Evolutionary conservation across 2,888 invertebrate genomes (phyloP), one percentile per base, ranked within the genome.

Genomic region (Pammene aurita): DNA sequence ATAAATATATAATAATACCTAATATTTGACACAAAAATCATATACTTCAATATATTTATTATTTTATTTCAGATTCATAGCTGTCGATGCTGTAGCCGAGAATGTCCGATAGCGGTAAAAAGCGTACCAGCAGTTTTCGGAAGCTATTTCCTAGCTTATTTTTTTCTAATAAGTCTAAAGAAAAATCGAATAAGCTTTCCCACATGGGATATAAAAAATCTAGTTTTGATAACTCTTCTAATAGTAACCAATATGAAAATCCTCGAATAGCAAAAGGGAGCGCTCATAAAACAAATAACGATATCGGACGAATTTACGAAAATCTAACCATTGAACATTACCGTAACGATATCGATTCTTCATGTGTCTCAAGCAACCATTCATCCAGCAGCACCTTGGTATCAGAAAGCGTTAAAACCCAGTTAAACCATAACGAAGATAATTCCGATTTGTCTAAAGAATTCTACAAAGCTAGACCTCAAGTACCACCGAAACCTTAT

Each of bases 381-480:
- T 91, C 90, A 18, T 92, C 91, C 5, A 88, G 85, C 71, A 91
- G 90, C 66, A 90, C 91, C 10, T 79, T 91, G 71, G 89, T 91
- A 13, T 90, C 91, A 11, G 89, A 88, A 70, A 88, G 84, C 66
- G 72, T 81, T 10, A 86, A 79, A 80, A 77, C 44, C 80, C 75
- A 70, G 75, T 71, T 41, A 14, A 50, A 70, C 73, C 26, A 66
- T 67, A 48, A 74, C 46, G 56, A 41, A n/a, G 18, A 63, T 18
- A 50, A 35, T 16, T 14, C 44, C 7, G 48, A 18, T 7, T 56
- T 56, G 10, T 35, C 63, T n/a, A 35, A 50, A 18, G 42, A 63
- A 14, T 42, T 34, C n/a, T 57, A 67, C 6, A 44, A 50, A 16
- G 89, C 88, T 2, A 84, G 85, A 74, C 85, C 87, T 44, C 87